Percentiles rank a stretch among this genome's conserved stretches.
These are phyloP conservation scores for Ochotona princeps DNA, from an alignment of 2,113 vertebrate genomes.

Conservation along the genomic window DNA sequence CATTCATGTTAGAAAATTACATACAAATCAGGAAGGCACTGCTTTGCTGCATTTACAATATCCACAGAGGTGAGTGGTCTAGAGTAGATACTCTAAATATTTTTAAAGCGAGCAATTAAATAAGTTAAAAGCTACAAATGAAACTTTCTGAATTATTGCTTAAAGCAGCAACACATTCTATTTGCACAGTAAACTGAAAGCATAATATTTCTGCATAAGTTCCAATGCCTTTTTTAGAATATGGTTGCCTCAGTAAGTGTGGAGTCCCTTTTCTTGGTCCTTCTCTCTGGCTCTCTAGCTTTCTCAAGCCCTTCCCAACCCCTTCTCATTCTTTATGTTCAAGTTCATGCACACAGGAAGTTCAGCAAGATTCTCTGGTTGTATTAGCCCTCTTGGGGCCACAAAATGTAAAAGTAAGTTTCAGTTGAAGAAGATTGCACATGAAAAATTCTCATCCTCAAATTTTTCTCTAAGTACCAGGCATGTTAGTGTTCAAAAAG, in stretches of 20 bases:
- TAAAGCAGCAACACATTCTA: not conserved
- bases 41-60: not conserved
- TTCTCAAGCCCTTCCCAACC: not conserved
- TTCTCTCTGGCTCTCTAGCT: not conserved
- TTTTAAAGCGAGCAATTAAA: not conserved
- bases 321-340: not conserved
- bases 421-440: slow-evolving; percentile 61
- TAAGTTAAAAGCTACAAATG: not conserved
- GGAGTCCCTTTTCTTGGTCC: not conserved
- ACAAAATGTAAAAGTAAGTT: slow-evolving; percentile 66
- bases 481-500: slow-evolving; percentile 51
- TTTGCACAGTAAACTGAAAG: not conserved
- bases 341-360: not conserved
- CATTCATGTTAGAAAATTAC: slow-evolving; percentile 42
- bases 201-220: not conserved
- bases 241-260: not conserved
- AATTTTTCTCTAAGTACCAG: slow-evolving; percentile 55
- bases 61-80: not conserved
- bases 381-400: slow-evolving; percentile 17
- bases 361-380: not conserved
- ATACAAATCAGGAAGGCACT: not conserved
- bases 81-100: not conserved
- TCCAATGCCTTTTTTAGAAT: not conserved
- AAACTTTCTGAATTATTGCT: not conserved
- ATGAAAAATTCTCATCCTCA: slow-evolving; percentile 66